Conservation (phyloP, 2,797 vertebrate species). For the Hirundo rustica region DNA sequence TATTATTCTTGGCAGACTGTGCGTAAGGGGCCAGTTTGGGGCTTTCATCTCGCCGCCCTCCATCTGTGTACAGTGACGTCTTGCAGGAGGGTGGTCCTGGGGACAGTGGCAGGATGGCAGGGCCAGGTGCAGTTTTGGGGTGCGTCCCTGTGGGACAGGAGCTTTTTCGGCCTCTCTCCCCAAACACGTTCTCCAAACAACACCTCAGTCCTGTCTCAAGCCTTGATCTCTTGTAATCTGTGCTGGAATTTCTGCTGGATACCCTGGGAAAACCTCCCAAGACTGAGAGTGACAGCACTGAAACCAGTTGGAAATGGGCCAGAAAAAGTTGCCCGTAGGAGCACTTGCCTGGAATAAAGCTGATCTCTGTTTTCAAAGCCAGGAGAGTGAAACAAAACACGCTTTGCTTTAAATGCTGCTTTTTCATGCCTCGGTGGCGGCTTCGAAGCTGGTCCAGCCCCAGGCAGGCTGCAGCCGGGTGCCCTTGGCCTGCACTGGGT, state of each 20-base stretch:
- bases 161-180: not conserved
- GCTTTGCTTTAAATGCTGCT: not conserved
- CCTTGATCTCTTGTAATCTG: constrained; percentile 2
- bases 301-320: constrained; percentile 3
- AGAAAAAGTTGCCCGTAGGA: constrained; percentile 23
- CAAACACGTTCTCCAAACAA: not conserved
- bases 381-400: not conserved
- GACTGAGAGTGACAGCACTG: constrained; percentile 21
- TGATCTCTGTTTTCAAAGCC: constrained; percentile 19
- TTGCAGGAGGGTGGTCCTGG: not conserved
- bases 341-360: constrained; percentile 21
- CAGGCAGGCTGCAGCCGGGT: not conserved
- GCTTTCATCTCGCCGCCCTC: not conserved
- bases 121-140: not conserved
- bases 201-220: not conserved
- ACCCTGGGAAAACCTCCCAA: constrained; percentile 19
- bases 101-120: not conserved
- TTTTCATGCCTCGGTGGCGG: not conserved
- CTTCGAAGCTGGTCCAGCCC: not conserved
- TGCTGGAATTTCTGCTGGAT: constrained; percentile 15
- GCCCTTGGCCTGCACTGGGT: rapidly evolving
- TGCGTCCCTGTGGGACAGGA: rapidly evolving
- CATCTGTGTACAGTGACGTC: not conserved
- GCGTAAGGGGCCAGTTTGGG: not conserved
- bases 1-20: not conserved